phyloP scores from a whole-genome alignment of 1,140 invertebrate species.

The Macrotrachela quadricornifera region DNA sequence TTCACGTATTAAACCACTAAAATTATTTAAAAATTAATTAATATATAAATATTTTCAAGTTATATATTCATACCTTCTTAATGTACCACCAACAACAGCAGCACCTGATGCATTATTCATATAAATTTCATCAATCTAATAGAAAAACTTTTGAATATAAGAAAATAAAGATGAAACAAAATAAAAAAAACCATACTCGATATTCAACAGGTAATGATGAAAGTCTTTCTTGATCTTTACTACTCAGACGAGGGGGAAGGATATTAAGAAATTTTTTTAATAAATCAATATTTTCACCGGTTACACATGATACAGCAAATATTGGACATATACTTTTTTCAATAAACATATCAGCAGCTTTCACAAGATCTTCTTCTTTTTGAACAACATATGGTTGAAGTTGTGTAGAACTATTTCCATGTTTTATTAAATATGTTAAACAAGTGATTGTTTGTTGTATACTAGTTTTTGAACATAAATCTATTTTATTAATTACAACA shows the following conservation, averaged over 20 bases:
- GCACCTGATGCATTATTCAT: slow-evolving; percentile 19
- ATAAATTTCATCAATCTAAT: slow-evolving; percentile 4
- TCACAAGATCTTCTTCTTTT: slow-evolving; percentile 74
- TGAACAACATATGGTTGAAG: slow-evolving; percentile 93
- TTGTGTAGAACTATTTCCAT: slow-evolving; percentile 65
- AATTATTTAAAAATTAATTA: too few relatives aligned
- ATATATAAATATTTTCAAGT: too few relatives aligned
- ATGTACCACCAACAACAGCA: slow-evolving; percentile 59
- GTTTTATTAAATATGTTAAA: slow-evolving; percentile 76
- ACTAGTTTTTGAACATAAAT: slow-evolving; percentile 93
- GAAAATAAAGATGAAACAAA: background rate
- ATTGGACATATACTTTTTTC: slow-evolving; percentile 43
- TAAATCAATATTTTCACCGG: slow-evolving; percentile 44
- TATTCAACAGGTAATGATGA: slow-evolving; percentile 37
- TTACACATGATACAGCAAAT: slow-evolving; percentile 81
- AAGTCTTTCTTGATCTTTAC: slow-evolving; percentile 46
- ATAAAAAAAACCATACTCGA: slow-evolving; percentile 18
- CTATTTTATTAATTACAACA: slow-evolving; percentile 93
- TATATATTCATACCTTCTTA: slow-evolving; percentile 2
- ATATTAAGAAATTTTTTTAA: slow-evolving; percentile 50
- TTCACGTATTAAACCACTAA: slow-evolving; percentile 59
- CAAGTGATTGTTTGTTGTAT: slow-evolving; percentile 77
- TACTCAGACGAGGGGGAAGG: slow-evolving; percentile 44
- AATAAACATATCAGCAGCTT: slow-evolving; percentile 72
- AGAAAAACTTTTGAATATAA: slow-evolving; percentile 18